phyloP scores from a whole-genome alignment of 2,888 invertebrate species.

The Tetragnatha montana region DNA sequence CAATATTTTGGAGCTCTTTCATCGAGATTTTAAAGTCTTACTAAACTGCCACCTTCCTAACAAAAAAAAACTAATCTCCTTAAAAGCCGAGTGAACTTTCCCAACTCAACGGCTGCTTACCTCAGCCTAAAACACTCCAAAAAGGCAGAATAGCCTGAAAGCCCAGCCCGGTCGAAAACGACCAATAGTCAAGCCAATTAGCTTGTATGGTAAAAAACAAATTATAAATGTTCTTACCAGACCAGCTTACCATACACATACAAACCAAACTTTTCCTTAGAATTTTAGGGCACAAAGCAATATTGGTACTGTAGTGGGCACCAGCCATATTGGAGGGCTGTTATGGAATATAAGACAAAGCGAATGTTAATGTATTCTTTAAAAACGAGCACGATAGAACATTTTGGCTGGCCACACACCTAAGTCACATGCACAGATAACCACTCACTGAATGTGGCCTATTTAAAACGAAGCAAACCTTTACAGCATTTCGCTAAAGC shows the following conservation, averaged over 20 bases:
- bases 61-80: constrained; percentile 33
- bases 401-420: constrained; percentile 52
- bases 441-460: constrained; percentile 30
- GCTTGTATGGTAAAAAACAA: constrained; percentile 70
- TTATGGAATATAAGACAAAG: constrained; percentile 76
- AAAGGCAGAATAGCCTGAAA: constrained; percentile 26
- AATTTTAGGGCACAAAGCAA: constrained; percentile 64
- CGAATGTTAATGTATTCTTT: constrained; percentile 70
- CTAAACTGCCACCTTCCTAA: neutral
- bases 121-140: constrained; percentile 41
- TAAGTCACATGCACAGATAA: constrained; percentile 34
- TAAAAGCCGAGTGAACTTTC: neutral
- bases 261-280: constrained; percentile 71
- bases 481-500: neutral
- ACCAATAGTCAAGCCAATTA: constrained; percentile 41
- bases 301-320: constrained; percentile 60
- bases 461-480: constrained; percentile 34
- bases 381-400: constrained; percentile 63
- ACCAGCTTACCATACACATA: constrained; percentile 71
- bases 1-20: no score
- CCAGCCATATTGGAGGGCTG: constrained; percentile 74
- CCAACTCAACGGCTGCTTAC: constrained; percentile 50
- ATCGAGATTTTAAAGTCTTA: no score
- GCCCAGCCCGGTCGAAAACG: constrained; percentile 46
- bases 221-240: constrained; percentile 70